Conservation (phyloP, 2,888 invertebrate species). For the Caprella mutica region DNA sequence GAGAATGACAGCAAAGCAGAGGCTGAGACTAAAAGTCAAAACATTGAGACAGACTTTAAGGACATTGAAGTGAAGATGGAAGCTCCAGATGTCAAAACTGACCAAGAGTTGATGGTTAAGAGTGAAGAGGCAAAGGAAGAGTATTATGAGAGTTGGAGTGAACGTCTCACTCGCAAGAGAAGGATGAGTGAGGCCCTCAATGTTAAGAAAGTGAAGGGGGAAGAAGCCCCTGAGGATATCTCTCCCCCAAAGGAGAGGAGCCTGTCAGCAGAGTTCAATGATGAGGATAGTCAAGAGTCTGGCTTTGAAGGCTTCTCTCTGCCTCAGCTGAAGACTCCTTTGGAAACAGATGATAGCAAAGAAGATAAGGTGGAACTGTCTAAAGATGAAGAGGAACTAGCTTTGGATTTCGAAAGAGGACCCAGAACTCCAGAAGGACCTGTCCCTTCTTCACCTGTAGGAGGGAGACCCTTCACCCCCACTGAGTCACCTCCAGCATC, state of each 20-base stretch:
- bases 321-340: background rate
- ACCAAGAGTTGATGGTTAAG: background rate
- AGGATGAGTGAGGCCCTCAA: background rate
- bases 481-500: background rate
- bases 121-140: background rate
- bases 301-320: background rate
- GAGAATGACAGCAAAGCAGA: background rate
- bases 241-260: background rate
- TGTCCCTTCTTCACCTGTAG: background rate
- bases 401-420: background rate
- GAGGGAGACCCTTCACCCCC: background rate
- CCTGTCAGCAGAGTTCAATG: background rate
- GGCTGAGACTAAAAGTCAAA: background rate
- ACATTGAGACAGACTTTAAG: background rate
- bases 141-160: background rate
- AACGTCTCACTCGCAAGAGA: background rate
- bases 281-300: background rate
- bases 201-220: background rate
- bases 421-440: constrained; percentile 11
- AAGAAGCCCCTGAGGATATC: background rate
- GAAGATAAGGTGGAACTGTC: no score
- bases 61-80: background rate
- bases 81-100: background rate
- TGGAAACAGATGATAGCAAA: no score
- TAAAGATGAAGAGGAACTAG: background rate